These are phyloP conservation scores for Phanerotoma sp. DNA, from an alignment of 2,888 invertebrate species.

Conservation along the genomic window DNA sequence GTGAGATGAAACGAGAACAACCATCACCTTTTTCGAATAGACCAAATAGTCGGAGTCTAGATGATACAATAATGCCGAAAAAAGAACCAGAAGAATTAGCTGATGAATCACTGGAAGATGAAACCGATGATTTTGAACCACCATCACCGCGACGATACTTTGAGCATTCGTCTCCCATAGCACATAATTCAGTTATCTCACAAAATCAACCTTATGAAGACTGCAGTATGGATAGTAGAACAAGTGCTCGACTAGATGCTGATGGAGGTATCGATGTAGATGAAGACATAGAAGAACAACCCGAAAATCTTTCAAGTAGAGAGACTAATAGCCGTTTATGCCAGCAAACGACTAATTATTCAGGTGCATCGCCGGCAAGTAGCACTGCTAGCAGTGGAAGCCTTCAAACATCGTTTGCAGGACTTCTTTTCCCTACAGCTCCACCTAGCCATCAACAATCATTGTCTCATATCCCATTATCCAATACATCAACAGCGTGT, in stretches of 20 bases:
- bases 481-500: slow-evolving; percentile 42
- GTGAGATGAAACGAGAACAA: slow-evolving; percentile 33
- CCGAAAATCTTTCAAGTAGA: slow-evolving; percentile 73
- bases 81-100: slow-evolving; percentile 66
- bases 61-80: slow-evolving; percentile 65
- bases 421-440: slow-evolving; percentile 51
- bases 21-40: slow-evolving; percentile 40
- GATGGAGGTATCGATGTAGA: slow-evolving; percentile 66
- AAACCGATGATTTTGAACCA: slow-evolving; percentile 59
- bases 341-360: slow-evolving; percentile 45
- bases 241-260: slow-evolving; percentile 63
- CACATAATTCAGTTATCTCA: slow-evolving; percentile 59
- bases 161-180: slow-evolving; percentile 42
- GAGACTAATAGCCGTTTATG: slow-evolving; percentile 42
- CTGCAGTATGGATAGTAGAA: slow-evolving; percentile 74
- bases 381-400: slow-evolving; percentile 55
- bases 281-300: slow-evolving; percentile 72
- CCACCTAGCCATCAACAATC: slow-evolving; percentile 45
- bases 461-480: slow-evolving; percentile 42
- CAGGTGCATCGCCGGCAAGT: slow-evolving; percentile 53
- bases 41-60: slow-evolving; percentile 40
- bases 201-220: slow-evolving; percentile 73
- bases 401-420: slow-evolving; percentile 54
- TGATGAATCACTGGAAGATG: slow-evolving; percentile 60
- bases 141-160: slow-evolving; percentile 43